Conservation (phyloP, 1,140 invertebrate genomes). For the Ectropis grisescens region DNA sequence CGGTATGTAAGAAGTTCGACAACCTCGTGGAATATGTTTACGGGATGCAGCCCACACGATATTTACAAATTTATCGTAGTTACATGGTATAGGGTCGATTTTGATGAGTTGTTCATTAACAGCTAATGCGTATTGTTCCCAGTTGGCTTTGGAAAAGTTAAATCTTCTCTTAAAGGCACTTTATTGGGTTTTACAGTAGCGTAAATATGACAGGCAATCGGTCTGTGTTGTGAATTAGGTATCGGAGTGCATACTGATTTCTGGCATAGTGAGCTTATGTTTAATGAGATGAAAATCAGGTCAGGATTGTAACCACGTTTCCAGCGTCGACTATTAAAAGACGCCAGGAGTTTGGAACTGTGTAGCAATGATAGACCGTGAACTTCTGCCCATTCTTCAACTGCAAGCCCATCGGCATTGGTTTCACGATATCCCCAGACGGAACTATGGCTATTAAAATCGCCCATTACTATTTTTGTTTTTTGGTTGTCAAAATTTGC, state of each 20-base stretch:
- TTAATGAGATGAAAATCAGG: slow-evolving; percentile 1
- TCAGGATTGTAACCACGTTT: slow-evolving; percentile 6
- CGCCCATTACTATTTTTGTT: not conserved
- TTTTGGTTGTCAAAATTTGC: not conserved
- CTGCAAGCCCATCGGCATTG: not conserved
- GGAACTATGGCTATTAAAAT: slow-evolving; percentile 1
- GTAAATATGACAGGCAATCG: slow-evolving; percentile 2
- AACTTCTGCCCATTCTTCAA: slow-evolving; percentile 1
- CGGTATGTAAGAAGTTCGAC: not conserved
- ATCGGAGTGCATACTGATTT: slow-evolving; percentile 4
- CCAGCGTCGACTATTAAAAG: slow-evolving; percentile 4
- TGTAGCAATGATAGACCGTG: not conserved
- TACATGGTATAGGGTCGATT: not conserved
- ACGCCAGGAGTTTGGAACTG: slow-evolving; percentile 1
- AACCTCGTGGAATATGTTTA: slow-evolving; percentile 1
- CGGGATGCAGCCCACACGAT: not conserved
- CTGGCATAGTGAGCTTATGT: not conserved
- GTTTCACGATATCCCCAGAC: not conserved
- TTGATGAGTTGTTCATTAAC: not conserved
- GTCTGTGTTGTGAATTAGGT: slow-evolving; percentile 5
- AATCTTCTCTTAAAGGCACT: slow-evolving; percentile 1
- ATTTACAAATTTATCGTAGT: slow-evolving; percentile 1
- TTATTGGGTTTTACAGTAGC: not conserved
- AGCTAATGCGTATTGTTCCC: not conserved
- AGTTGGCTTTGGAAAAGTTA: slow-evolving; percentile 4